Evolutionary conservation across 2,113 vertebrate species (phyloP).

Genomic region (Actenoides hombroni): DNA sequence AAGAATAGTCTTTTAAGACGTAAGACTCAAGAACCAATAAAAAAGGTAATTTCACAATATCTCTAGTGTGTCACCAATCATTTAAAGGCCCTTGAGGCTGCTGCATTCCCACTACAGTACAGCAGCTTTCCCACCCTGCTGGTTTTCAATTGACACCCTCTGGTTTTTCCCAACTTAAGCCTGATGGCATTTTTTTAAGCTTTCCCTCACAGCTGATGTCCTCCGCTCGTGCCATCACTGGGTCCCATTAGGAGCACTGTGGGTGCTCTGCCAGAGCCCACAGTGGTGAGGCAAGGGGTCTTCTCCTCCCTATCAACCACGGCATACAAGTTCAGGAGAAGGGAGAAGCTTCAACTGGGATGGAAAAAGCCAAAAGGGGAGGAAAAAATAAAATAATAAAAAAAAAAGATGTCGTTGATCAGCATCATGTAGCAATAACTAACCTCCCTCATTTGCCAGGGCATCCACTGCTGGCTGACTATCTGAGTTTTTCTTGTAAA

Average conservation of each 20-base stretch:
- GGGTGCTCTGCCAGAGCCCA: not conserved
- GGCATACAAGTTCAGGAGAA: not conserved
- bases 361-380: not conserved
- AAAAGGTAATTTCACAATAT: constrained; percentile 77
- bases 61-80: constrained; percentile 72
- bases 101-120: constrained; percentile 34
- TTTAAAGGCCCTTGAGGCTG: constrained; percentile 70
- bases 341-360: not conserved
- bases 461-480: not conserved
- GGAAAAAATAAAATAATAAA: too few relatives aligned
- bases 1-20: constrained; percentile 70
- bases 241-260: not conserved
- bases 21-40: constrained; percentile 75
- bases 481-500: not conserved
- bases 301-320: fast-evolving
- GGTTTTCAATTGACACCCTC: constrained; percentile 71
- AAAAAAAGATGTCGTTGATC: not conserved
- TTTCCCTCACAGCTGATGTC: not conserved
- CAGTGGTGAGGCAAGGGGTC: not conserved
- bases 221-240: not conserved
- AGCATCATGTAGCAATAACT: not conserved
- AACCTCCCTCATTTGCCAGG: not conserved
- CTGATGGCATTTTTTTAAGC: constrained; percentile 32
- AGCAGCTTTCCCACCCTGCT: constrained; percentile 61
- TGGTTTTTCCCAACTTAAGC: not conserved